Evolutionary conservation across 2,797 vertebrate genomes (phyloP).

Genomic region (Hypotaenidia okinawae): DNA sequence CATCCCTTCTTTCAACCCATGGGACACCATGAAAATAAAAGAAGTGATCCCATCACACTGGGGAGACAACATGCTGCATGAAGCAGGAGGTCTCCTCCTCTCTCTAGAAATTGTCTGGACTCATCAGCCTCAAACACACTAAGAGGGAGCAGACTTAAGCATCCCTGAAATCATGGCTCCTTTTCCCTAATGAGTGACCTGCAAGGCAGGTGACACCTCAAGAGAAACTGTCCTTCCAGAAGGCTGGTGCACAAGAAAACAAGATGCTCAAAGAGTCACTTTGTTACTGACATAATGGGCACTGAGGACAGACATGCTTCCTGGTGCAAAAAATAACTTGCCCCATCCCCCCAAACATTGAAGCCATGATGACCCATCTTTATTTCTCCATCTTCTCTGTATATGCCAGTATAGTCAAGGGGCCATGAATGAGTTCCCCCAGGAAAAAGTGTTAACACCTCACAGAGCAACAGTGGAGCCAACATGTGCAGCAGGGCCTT

Average conservation of each 20-base stretch:
- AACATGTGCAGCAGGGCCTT: background rate
- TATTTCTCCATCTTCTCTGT: background rate
- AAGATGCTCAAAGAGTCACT: background rate
- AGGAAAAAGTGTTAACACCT: background rate
- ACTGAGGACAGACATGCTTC: background rate
- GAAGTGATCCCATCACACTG: background rate
- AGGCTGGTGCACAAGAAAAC: background rate
- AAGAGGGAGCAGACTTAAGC: background rate
- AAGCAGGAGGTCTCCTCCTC: background rate
- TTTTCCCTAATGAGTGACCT: background rate
- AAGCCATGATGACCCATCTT: background rate
- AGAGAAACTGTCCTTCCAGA: background rate
- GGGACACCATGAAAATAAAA: background rate
- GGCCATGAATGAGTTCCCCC: background rate
- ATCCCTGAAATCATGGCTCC: background rate
- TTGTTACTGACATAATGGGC: accelerated
- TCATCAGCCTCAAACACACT: background rate
- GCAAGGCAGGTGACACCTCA: background rate
- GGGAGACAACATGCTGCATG: background rate
- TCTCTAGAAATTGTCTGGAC: background rate
- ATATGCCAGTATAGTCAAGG: background rate
- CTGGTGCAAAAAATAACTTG: background rate
- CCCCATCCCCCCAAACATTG: background rate
- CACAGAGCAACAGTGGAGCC: background rate
- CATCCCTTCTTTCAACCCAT: background rate